phyloP scores from a whole-genome alignment of 2,888 invertebrate species.

The Watsonalla binaria region DNA sequence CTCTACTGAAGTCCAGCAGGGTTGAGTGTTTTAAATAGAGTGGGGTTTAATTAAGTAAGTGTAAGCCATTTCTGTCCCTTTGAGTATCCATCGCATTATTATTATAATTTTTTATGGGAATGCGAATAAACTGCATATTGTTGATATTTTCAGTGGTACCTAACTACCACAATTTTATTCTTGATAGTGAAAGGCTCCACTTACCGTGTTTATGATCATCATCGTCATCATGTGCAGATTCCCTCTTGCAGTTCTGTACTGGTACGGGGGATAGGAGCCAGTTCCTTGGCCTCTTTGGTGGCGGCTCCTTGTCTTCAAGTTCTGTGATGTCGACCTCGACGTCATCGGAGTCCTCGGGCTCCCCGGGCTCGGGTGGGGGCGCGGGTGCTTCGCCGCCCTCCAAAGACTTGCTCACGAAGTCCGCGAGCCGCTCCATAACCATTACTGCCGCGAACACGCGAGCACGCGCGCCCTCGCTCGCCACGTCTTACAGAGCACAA shows the following conservation, averaged over 20 bases:
- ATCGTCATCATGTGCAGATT: slow-evolving; percentile 52
- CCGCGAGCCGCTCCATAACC: slow-evolving; percentile 93
- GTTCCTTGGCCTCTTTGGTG: slow-evolving; percentile 61
- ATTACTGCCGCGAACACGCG: slow-evolving; percentile 68
- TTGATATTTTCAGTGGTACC: too few relatives aligned
- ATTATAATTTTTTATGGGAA: too few relatives aligned
- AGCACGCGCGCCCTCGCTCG: slow-evolving; percentile 60
- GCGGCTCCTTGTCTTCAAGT: slow-evolving; percentile 62
- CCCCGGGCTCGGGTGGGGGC: slow-evolving; percentile 70
- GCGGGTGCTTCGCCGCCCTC: slow-evolving; percentile 79
- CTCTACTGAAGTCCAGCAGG: too few relatives aligned
- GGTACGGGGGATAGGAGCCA: slow-evolving; percentile 72
- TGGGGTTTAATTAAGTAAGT: too few relatives aligned
- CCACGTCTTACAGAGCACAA: slow-evolving; percentile 57
- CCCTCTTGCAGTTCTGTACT: slow-evolving; percentile 54
- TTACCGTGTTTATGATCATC: slow-evolving; percentile 68
- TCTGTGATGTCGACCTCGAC: slow-evolving; percentile 73
- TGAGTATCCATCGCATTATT: too few relatives aligned
- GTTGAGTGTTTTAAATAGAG: too few relatives aligned
- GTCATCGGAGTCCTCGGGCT: slow-evolving; percentile 59
- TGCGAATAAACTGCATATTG: too few relatives aligned
- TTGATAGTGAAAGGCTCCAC: slow-evolving; percentile 10
- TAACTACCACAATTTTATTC: too few relatives aligned
- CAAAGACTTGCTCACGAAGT: slow-evolving; percentile 93
- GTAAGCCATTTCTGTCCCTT: too few relatives aligned